Conservation (phyloP, 2,888 invertebrate genomes). For the Colletes collaris region DNA sequence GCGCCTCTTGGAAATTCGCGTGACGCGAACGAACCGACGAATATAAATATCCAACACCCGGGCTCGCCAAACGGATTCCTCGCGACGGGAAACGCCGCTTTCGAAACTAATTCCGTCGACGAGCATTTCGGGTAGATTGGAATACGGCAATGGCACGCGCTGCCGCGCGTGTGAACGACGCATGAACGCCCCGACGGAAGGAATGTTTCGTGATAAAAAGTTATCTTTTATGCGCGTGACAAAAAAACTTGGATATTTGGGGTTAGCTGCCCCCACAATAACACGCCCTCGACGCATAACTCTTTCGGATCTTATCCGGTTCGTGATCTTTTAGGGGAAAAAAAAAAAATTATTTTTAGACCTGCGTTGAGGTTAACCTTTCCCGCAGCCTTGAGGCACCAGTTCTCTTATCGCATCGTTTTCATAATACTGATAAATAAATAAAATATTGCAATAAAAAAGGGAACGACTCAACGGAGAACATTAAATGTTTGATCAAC, state of each 20-base stretch:
- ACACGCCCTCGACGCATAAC: constrained; percentile 3
- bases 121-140: neutral
- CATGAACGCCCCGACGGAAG: neutral
- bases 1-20: constrained; percentile 11
- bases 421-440: too few relatives aligned
- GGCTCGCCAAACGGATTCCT: neutral
- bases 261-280: neutral
- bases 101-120: constrained; percentile 4
- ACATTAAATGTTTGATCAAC: too few relatives aligned
- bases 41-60: constrained; percentile 3
- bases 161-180: neutral
- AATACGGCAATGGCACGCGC: neutral
- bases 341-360: neutral
- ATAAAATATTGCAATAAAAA: too few relatives aligned
- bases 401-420: too few relatives aligned
- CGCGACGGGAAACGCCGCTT: neutral
- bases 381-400: too few relatives aligned
- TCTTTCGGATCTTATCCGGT: constrained; percentile 7
- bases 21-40: constrained; percentile 15
- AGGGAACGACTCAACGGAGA: too few relatives aligned
- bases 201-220: constrained; percentile 9
- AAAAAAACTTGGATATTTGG: neutral
- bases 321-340: neutral
- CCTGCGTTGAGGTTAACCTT: too few relatives aligned
- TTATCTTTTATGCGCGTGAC: constrained; percentile 7